phyloP scores from a whole-genome alignment of 2,113 vertebrate genomes.

The Corynorhinus townsendii region DNA sequence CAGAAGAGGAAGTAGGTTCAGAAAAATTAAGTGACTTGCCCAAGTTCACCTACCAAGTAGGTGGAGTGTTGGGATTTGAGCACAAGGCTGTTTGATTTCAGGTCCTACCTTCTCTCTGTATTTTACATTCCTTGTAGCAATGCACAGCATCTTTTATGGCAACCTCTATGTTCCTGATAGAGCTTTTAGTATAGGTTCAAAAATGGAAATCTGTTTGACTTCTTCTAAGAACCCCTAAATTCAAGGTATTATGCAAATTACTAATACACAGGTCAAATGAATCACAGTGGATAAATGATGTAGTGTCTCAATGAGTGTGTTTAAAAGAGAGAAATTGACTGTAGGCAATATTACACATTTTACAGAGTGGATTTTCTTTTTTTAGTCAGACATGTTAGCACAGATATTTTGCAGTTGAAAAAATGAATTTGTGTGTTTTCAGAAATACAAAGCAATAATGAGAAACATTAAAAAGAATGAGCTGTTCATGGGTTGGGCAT shows the following conservation, averaged over 20 bases:
- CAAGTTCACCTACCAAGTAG: not conserved
- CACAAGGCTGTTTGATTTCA: not conserved
- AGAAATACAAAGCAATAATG: slow-evolving; percentile 8
- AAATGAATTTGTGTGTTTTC: not conserved
- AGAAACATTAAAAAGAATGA: not conserved
- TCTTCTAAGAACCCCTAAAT: not conserved
- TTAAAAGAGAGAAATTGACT: not conserved
- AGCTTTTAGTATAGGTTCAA: not conserved
- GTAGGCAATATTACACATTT: not conserved
- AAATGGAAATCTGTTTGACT: not conserved
- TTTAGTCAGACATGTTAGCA: not conserved
- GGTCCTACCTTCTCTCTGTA: not conserved
- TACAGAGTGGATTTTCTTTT: not conserved
- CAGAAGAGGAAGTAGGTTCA: not conserved
- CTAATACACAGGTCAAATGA: not conserved
- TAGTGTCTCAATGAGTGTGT: not conserved
- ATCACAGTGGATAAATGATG: not conserved
- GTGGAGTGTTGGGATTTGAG: not conserved
- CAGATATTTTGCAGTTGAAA: not conserved
- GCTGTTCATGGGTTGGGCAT: not conserved
- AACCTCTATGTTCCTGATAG: not conserved
- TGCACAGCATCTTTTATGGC: not conserved
- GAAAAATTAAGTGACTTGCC: not conserved
- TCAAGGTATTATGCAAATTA: not conserved
- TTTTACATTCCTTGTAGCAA: not conserved